Evolutionary conservation across 2,888 invertebrate genomes (phyloP), one percentile per base, ranked within the genome.

Genomic region (Chrysopilus asiliformis): DNA sequence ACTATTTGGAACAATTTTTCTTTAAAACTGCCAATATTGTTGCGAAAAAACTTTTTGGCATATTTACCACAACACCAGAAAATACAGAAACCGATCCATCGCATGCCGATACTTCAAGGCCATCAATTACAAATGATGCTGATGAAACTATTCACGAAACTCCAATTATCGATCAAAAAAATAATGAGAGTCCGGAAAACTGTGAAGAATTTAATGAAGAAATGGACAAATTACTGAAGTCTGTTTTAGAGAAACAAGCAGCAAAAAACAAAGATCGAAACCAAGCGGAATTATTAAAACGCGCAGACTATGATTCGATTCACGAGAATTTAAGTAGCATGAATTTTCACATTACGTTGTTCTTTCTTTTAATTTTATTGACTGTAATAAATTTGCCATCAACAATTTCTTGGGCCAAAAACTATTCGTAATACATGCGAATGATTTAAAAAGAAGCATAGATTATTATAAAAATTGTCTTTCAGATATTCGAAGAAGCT

Each of bases 341-440:
- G 47, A 71, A 82, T 52, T 81, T 83, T 55, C 82, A 85, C 53
- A 69, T 82, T 51, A 72, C 78, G 40, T 55, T 84, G 49, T 77
- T 85, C 48, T 62, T 79, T 34, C 53, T 85, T 46, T 78, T 81
- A 71, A 53, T 73, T 35, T 55, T 74, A 12, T 67, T 76, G 19
- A 68, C 81, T 1, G 43, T 74, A n/a, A 61, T 83, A 25, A 81
- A 80, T 58, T 46, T 79, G 9, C 85, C 86, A 0, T 72, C 76
- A 27, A 69, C 79, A 12, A 56, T 86, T 27, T 79, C 82, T 4
- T 87, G 86, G 86, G 79, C 83, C 0, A 76, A 76, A 52, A 82
- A 79, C 73, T 73, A 83, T 84, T 67, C 68, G 68, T 66, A 32
- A 12, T 34, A 40, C 14, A 41, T 41, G 38, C 39, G 24, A 38